phyloP scores from a whole-genome alignment of 2,797 vertebrate species.

The Synanceia verrucosa region DNA sequence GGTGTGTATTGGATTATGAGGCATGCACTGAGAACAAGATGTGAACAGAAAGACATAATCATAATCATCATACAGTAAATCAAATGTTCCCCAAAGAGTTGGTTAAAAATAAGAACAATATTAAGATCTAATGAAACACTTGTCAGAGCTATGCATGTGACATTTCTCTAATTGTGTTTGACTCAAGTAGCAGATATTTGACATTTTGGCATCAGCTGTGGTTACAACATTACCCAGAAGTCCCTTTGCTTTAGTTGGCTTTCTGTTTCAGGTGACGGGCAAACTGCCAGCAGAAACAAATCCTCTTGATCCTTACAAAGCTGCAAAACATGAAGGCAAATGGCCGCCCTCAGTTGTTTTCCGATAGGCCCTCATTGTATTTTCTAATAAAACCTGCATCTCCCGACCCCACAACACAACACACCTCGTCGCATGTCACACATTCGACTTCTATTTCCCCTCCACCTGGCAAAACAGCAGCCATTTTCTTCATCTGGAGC shows the following conservation, averaged over 20 bases:
- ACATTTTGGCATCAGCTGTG: conserved; percentile 28
- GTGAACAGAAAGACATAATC: not conserved
- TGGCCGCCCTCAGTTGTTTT: conserved; percentile 26
- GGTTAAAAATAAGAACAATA: not conserved
- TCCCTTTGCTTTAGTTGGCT: conserved; percentile 33
- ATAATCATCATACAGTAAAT: not conserved
- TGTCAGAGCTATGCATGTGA: not conserved
- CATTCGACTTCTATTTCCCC: conserved; percentile 59
- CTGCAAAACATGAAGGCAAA: conserved; percentile 59
- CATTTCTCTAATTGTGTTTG: conserved; percentile 23
- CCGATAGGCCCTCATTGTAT: conserved; percentile 28
- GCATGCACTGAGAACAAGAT: not conserved
- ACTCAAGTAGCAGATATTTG: conserved; percentile 37
- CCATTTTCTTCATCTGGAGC: conserved; percentile 74
- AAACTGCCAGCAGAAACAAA: conserved; percentile 71
- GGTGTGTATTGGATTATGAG: not conserved
- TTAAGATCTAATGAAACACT: not conserved
- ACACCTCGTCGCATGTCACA: conserved; percentile 45
- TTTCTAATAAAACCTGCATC: conserved; percentile 48
- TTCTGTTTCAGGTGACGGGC: conserved; percentile 71
- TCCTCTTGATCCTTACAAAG: conserved; percentile 74
- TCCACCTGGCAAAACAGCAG: conserved; percentile 77
- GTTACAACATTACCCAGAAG: conserved; percentile 25
- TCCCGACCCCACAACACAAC: conserved; percentile 15
- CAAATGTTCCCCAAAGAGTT: too few species aligned